Evolutionary conservation across 2,888 invertebrate species (phyloP), one percentile per base, ranked within the genome.

Genomic region (Eurois occulta): DNA sequence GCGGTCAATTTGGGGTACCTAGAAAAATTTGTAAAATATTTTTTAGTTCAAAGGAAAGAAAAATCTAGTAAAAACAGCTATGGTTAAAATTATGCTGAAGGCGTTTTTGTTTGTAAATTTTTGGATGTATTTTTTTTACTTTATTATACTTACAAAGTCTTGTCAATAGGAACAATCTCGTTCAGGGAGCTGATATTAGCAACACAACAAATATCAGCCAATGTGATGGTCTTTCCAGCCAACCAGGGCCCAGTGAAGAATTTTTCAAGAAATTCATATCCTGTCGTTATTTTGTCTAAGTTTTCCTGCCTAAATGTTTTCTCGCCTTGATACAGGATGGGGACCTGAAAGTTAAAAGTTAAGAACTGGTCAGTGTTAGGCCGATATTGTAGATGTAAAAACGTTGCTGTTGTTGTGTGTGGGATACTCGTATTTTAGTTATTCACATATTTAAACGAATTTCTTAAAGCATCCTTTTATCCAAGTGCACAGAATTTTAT

Each of bases 131-230:
- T 21, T 60, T 35, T 35, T 35, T 3, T 35, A 35, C n/a, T 1
- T 18, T 52, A 52, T 52, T n/a, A 65, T 52, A 91, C 94, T 92
- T 89, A 96, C 95, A 83, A 78, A 11, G 87, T 79, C 38, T 80
- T 86, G 75, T 95, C 92, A 46, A 95, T 91, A 0, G 94, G 92
- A 4, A 93, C 1, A 10, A 95, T 78, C 48, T 88, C 91, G 67
- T 95, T 91, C 81, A 97, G 89, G 0, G 97, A 93, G 83, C 97
- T 96, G 38, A 97, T 93, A 18, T 96, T 95, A 21, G 97, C 95
- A 5, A 95, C 95, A 58, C 97, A 95, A 81, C 97, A 95, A 71
- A 97, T 94, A 87, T 98, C 98, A 28, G 98, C 98, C 38, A 98
- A 92, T 0, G 98, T 97, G 35, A 97, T 77, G 58, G 95, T 91